These are phyloP conservation scores for Fulmarus glacialis DNA, from an alignment of 2,113 vertebrate species.

Conservation along the genomic window DNA sequence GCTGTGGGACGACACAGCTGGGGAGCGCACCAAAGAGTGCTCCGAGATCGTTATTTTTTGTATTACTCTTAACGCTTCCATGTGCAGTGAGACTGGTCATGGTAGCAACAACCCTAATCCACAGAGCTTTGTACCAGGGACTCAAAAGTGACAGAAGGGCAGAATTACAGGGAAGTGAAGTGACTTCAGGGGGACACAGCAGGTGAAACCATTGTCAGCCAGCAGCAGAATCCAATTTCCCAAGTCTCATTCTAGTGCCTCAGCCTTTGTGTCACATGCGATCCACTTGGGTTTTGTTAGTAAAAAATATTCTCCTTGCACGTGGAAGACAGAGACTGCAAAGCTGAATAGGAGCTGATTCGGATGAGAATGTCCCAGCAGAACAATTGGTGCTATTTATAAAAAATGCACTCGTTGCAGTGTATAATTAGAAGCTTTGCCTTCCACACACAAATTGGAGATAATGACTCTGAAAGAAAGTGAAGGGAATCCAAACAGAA, in stretches of 20 bases:
- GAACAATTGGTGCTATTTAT: conserved; percentile 68
- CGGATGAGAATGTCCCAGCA: conserved; percentile 48
- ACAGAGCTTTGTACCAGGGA: not conserved
- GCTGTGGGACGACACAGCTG: too few relatives aligned
- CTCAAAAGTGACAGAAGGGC: not conserved
- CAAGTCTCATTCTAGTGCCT: not conserved
- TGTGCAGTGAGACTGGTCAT: not conserved
- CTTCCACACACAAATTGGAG: conserved; percentile 36
- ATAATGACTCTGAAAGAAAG: conserved; percentile 43
- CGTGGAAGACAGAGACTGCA: not conserved
- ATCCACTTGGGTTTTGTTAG: not conserved
- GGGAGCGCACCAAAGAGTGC: not conserved
- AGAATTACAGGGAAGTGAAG: not conserved
- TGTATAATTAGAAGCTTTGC: conserved; percentile 57
- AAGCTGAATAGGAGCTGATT: conserved; percentile 19
- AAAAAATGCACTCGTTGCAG: conserved; percentile 40
- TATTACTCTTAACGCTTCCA: not conserved
- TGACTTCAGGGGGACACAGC: not conserved
- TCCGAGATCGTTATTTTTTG: not conserved
- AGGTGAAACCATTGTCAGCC: not conserved
- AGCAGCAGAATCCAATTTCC: not conserved
- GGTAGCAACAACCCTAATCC: not conserved
- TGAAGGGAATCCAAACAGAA: conserved; percentile 29
- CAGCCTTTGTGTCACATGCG: not conserved
- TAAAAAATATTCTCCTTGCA: not conserved